Evolutionary conservation across 2,797 vertebrate species (phyloP).

Genomic region (Trachops cirrhosus): DNA sequence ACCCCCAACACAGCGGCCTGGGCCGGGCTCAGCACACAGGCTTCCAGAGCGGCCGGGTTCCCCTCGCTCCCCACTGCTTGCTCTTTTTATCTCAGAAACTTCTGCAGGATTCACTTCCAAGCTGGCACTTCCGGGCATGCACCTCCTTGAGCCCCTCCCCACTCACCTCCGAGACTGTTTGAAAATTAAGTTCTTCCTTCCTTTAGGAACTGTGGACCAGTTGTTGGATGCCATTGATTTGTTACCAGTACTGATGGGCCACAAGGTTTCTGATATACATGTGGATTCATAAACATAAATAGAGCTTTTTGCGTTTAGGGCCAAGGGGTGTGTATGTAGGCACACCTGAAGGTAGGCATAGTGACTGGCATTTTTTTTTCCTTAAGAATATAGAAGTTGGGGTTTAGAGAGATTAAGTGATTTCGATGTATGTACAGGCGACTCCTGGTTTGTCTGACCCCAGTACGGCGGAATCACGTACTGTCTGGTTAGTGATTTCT

Average conservation of each 20-base stretch:
- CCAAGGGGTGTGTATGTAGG: not conserved
- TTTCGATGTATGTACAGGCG: not conserved
- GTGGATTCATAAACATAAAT: not conserved
- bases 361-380: not conserved
- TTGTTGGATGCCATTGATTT: not conserved
- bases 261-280: not conserved
- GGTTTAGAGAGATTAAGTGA: not conserved
- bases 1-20: fast-evolving
- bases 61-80: not conserved
- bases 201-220: not conserved
- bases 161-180: not conserved
- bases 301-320: not conserved
- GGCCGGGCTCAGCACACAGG: not conserved
- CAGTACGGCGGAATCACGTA: not conserved
- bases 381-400: not conserved
- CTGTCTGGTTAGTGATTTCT: not conserved
- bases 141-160: not conserved
- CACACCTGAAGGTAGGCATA: not conserved
- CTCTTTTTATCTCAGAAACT: not conserved
- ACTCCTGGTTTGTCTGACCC: not conserved
- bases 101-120: not conserved
- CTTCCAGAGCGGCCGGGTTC: not conserved
- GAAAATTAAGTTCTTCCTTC: not conserved
- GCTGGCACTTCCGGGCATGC: not conserved
- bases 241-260: not conserved